A percentile compares a stretch with the other conserved stretches of the same genome.
phyloP scores from a whole-genome alignment of 2,888 invertebrate genomes.

The Tetramorium bicarinatum region DNA sequence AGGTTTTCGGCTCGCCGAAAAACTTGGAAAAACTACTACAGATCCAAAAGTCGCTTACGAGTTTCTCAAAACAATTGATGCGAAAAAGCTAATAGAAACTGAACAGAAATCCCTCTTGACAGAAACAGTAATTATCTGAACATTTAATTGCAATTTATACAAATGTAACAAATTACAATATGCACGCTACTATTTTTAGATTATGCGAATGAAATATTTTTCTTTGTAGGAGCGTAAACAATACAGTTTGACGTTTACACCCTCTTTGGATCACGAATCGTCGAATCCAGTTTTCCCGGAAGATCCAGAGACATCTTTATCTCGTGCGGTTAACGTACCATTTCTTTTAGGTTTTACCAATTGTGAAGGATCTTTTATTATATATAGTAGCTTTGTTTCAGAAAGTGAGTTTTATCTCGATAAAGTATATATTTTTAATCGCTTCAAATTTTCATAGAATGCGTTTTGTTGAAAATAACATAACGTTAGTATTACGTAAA shows the following conservation, averaged over 20 bases:
- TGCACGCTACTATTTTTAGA: not conserved
- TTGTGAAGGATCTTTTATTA: constrained; percentile 73
- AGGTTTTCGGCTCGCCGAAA: constrained; percentile 71
- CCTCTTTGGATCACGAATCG: constrained; percentile 75
- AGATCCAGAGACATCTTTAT: constrained; percentile 55
- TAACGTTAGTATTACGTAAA: not conserved
- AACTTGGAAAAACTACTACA: constrained; percentile 70
- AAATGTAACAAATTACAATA: not conserved
- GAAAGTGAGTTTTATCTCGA: constrained; percentile 5
- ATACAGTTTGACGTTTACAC: constrained; percentile 62
- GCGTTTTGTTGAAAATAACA: not conserved
- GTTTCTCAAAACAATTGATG: constrained; percentile 77
- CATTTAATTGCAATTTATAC: not conserved
- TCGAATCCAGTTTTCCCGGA: constrained; percentile 75
- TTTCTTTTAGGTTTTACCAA: constrained; percentile 77
- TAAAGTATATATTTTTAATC: not conserved
- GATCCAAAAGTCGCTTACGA: constrained; percentile 77
- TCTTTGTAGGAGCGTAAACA: constrained; percentile 64
- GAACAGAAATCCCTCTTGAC: constrained; percentile 61
- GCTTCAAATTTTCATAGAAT: not conserved
- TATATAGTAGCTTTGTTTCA: constrained; percentile 26
- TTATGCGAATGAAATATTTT: not conserved
- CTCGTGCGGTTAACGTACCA: constrained; percentile 76
- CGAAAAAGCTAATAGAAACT: constrained; percentile 65
- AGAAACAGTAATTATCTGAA: constrained; percentile 58